Evolutionary conservation across 2,888 invertebrate species (phyloP).

Genomic region (Thera britannica): DNA sequence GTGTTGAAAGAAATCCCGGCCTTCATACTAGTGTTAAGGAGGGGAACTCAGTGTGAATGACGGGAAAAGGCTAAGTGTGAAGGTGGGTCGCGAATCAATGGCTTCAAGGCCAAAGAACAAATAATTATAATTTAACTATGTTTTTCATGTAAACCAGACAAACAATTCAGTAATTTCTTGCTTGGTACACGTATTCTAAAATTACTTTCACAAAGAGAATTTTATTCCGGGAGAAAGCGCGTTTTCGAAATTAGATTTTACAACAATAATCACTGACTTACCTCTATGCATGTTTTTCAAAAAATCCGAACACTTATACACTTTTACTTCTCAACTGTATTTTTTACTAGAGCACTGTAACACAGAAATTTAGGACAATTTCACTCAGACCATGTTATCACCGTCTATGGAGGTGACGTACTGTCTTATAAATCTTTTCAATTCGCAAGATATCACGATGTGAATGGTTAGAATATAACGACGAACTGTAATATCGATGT

Average conservation of each 20-base stretch:
- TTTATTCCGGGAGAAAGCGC: constrained; percentile 26
- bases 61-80: too few species aligned
- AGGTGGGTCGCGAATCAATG: too few species aligned
- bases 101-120: too few species aligned
- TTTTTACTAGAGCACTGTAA: not conserved
- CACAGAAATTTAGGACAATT: not conserved
- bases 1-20: too few species aligned
- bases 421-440: not conserved
- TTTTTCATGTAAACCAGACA: not conserved
- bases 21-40: too few species aligned
- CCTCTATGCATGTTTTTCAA: constrained; percentile 8
- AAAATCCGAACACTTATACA: constrained; percentile 12
- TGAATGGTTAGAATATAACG: not conserved
- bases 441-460: not conserved
- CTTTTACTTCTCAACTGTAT: not conserved
- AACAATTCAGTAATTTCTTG: constrained; percentile 8
- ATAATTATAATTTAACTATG: too few species aligned
- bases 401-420: not conserved
- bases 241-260: constrained; percentile 20
- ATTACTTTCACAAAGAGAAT: constrained; percentile 28
- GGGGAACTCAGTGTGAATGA: too few species aligned
- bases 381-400: constrained; percentile 8
- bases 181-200: constrained; percentile 15
- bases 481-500: constrained; percentile 6
- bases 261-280: constrained; percentile 5